Percentiles rank a stretch among this genome's conserved stretches.
These are phyloP conservation scores for Tenthredo livida DNA, from an alignment of 2,888 invertebrate genomes.

Conservation along the genomic window DNA sequence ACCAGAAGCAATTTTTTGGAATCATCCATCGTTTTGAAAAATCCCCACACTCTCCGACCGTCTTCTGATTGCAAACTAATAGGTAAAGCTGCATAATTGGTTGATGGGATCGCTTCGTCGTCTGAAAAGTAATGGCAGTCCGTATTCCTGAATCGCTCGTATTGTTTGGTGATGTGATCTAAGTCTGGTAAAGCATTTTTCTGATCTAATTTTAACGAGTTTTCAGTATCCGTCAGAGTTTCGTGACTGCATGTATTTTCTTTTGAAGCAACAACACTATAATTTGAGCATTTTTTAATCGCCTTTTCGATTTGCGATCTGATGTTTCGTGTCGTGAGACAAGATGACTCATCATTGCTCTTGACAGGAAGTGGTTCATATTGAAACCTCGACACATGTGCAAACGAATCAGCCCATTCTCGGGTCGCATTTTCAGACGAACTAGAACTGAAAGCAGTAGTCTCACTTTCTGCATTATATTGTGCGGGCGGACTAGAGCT, in stretches of 20 bases:
- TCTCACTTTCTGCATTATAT: conserved; percentile 57
- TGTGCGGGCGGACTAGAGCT: background rate
- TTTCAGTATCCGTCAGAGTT: conserved; percentile 2
- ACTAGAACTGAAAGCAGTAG: conserved; percentile 61
- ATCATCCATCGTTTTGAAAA: background rate
- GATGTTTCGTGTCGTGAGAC: conserved; percentile 26
- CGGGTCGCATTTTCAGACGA: conserved; percentile 65
- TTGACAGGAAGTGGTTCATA: background rate
- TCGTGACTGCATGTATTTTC: background rate
- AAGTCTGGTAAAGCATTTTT: background rate
- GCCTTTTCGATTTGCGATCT: conserved; percentile 53
- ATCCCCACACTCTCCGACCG: background rate
- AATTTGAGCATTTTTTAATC: conserved; percentile 45
- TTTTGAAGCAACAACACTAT: conserved; percentile 10
- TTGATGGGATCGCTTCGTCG: background rate
- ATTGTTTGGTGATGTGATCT: background rate
- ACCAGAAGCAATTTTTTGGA: background rate
- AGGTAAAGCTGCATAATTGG: background rate
- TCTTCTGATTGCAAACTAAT: background rate
- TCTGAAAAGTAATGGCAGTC: background rate
- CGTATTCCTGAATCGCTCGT: background rate
- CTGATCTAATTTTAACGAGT: background rate
- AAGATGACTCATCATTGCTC: background rate
- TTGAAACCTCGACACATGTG: background rate
- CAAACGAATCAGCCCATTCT: conserved; percentile 58